phyloP scores from a whole-genome alignment of 2,888 invertebrate genomes.

The Andrena flavipes region DNA sequence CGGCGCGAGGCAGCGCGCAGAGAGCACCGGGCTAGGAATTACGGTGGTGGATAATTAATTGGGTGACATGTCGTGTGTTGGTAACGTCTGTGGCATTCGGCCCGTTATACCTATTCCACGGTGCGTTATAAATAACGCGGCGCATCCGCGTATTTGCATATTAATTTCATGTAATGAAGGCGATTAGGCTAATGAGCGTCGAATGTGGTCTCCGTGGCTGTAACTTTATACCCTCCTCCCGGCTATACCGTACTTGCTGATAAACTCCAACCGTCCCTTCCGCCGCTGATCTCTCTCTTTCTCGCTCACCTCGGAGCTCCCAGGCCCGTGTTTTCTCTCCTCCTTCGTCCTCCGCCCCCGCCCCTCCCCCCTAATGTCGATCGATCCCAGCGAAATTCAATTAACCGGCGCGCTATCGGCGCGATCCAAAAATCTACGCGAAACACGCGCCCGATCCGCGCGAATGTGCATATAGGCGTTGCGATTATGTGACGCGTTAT shows the following conservation, averaged over 20 bases:
- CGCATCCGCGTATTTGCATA: constrained; percentile 80
- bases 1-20: constrained; percentile 16
- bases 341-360: not conserved
- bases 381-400: constrained; percentile 69
- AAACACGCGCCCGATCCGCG: constrained; percentile 26
- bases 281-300: not conserved
- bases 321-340: not conserved
- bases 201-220: constrained; percentile 74
- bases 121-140: constrained; percentile 76
- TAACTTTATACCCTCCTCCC: constrained; percentile 69
- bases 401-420: constrained; percentile 61
- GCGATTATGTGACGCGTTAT: constrained; percentile 60
- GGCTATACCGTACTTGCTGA: constrained; percentile 64
- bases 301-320: not conserved
- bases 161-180: constrained; percentile 81
- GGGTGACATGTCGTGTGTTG: constrained; percentile 76
- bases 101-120: constrained; percentile 72
- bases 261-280: constrained; percentile 59
- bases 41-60: constrained; percentile 79
- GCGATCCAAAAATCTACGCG: constrained; percentile 65
- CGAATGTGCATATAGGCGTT: constrained; percentile 45
- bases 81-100: constrained; percentile 60
- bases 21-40: constrained; percentile 62
- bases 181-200: constrained; percentile 81
- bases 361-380: constrained; percentile 33